Conservation (phyloP, 1,140 invertebrate species). For the Teleopsis dalmanni region DNA sequence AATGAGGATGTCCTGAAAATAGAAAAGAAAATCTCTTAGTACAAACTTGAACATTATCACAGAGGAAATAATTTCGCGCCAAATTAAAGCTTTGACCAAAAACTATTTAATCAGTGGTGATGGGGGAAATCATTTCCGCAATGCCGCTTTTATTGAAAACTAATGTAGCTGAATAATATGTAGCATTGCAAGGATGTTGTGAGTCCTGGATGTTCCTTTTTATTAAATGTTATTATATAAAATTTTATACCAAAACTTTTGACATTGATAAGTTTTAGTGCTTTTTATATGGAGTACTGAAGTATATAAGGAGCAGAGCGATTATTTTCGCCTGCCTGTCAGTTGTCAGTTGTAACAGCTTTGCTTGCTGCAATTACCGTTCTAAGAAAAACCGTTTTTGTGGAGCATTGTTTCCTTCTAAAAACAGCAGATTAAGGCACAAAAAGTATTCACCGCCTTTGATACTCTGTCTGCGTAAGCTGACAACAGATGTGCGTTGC, state of each 20-base stretch:
- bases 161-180: conserved; percentile 1
- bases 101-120: too few relatives aligned
- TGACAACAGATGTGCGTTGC: conserved; percentile 40
- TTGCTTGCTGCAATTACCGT: not conserved
- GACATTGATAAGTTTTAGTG: too few relatives aligned
- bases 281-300: too few relatives aligned
- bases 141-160: not conserved
- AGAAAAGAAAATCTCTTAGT: conserved; percentile 4
- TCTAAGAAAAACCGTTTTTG: too few relatives aligned
- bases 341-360: too few relatives aligned
- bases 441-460: conserved; percentile 9
- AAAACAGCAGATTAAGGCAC: not conserved
- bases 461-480: conserved; percentile 20
- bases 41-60: not conserved
- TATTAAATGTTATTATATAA: too few relatives aligned
- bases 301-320: too few relatives aligned
- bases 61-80: not conserved
- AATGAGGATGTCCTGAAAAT: conserved; percentile 81
- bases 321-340: conserved; percentile 11
- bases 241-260: too few relatives aligned
- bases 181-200: not conserved
- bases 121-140: not conserved
- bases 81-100: too few relatives aligned
- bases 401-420: too few relatives aligned
- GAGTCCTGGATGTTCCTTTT: too few relatives aligned